phyloP scores from a whole-genome alignment of 2,888 invertebrate species.

The Sarcophaga rosellei region DNA sequence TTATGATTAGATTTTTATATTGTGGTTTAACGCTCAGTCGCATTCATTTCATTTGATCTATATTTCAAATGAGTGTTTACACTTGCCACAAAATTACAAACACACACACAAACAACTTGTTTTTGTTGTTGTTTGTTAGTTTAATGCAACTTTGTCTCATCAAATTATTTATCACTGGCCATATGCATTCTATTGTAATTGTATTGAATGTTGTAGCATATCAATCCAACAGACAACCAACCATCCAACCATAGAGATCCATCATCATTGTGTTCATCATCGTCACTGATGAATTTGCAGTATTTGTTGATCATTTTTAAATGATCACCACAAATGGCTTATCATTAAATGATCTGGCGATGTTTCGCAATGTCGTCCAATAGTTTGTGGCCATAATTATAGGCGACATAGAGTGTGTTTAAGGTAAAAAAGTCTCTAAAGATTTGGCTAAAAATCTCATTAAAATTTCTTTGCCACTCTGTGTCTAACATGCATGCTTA shows the following conservation, averaged over 20 bases:
- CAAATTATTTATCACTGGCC: slow-evolving; percentile 23
- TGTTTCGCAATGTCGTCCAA: slow-evolving; percentile 51
- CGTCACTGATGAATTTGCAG: slow-evolving; percentile 31
- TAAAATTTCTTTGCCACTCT: slow-evolving; percentile 58
- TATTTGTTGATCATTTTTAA: slow-evolving; percentile 61
- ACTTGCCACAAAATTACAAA: slow-evolving; percentile 19
- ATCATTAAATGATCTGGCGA: slow-evolving; percentile 62
- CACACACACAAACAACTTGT: background rate
- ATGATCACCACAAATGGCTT: slow-evolving; percentile 65
- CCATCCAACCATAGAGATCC: background rate
- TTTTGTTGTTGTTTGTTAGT: background rate
- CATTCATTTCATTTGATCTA: slow-evolving; percentile 34
- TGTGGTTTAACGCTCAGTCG: slow-evolving; percentile 12
- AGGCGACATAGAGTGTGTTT: slow-evolving; percentile 38
- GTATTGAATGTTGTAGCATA: background rate
- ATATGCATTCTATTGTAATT: slow-evolving; percentile 34
- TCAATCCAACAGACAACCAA: background rate
- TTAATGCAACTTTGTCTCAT: background rate
- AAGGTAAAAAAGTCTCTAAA: slow-evolving; percentile 65
- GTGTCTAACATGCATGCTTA: background rate
- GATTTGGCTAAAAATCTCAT: slow-evolving; percentile 67
- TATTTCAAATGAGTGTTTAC: slow-evolving; percentile 35
- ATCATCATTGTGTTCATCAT: slow-evolving; percentile 3
- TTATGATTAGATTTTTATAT: background rate
- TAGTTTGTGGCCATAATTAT: slow-evolving; percentile 60